Evolutionary conservation across 2,797 vertebrate genomes (phyloP).

Genomic region (Sebastes goodei): DNA sequence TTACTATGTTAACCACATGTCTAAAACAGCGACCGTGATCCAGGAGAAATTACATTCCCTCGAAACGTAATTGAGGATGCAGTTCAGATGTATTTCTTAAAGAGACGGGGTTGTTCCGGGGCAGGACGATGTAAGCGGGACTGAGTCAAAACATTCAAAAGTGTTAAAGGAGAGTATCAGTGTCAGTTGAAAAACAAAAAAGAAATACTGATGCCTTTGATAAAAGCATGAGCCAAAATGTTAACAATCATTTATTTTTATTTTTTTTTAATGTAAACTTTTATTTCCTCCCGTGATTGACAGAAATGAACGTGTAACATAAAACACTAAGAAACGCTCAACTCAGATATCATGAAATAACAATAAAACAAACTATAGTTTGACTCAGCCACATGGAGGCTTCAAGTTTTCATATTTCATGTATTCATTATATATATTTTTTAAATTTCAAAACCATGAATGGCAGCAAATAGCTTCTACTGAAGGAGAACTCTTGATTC

Average conservation of each 20-base stretch:
- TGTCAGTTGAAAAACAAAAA: neutral
- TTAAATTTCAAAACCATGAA: neutral
- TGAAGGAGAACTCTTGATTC: neutral
- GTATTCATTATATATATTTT: neutral
- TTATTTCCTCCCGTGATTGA: neutral
- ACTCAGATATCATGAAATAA: neutral
- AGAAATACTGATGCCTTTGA: neutral
- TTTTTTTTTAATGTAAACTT: neutral
- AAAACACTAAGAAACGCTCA: neutral
- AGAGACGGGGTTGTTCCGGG: neutral
- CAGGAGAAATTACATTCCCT: no score
- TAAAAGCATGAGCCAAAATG: neutral
- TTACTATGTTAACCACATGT: no score
- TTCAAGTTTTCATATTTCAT: neutral
- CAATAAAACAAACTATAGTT: neutral
- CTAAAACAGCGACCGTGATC: no score
- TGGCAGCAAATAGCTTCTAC: neutral
- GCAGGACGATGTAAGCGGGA: no score
- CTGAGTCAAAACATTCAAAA: no score
- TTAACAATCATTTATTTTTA: accelerated
- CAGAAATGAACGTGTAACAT: neutral
- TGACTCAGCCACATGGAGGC: neutral
- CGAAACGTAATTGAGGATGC: no score
- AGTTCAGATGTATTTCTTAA: no score
- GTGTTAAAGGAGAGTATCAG: neutral